These are phyloP conservation scores for Bemisia tabaci DNA, from an alignment of 1,140 invertebrate genomes.

Conservation along the genomic window DNA sequence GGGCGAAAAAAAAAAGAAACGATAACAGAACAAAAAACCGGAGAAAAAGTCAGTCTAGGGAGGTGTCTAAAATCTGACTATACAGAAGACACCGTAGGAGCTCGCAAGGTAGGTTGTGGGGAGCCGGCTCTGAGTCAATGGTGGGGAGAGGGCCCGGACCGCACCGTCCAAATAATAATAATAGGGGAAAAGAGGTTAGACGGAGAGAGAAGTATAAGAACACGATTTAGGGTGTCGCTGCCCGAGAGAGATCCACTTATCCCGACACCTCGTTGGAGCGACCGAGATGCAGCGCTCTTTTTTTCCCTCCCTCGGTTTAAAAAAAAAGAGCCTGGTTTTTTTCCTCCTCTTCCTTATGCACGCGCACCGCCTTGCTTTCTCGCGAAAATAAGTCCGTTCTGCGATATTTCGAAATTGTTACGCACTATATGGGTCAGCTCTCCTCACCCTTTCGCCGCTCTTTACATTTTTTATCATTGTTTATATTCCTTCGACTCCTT, in stretches of 20 bases:
- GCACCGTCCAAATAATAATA: constrained; percentile 2
- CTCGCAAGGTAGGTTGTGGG: constrained; percentile 4
- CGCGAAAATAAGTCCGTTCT: neutral
- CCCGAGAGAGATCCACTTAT: neutral
- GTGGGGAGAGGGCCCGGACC: neutral
- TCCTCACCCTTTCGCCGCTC: too few relatives aligned
- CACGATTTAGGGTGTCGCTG: neutral
- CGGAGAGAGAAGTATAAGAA: neutral
- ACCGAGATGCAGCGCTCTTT: neutral
- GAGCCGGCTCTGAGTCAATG: neutral
- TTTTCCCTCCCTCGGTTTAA: too few relatives aligned
- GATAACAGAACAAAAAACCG: constrained; percentile 8
- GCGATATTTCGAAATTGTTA: neutral
- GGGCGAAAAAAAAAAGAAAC: constrained; percentile 5
- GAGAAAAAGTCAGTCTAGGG: constrained; percentile 8
- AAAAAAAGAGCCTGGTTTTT: constrained; percentile 15
- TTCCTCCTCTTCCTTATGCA: constrained; percentile 3
- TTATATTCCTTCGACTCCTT: too few relatives aligned
- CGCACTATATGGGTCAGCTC: neutral
- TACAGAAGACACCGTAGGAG: constrained; percentile 1
- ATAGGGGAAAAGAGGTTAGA: neutral
- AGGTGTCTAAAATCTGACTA: constrained; percentile 11
- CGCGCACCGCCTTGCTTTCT: too few relatives aligned
- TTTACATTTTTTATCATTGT: too few relatives aligned
- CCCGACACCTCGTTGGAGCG: neutral